Evolutionary conservation across 37 sponge, comb jelly and placozoan species (phyloP).

Genomic region (Ianthella basta): DNA sequence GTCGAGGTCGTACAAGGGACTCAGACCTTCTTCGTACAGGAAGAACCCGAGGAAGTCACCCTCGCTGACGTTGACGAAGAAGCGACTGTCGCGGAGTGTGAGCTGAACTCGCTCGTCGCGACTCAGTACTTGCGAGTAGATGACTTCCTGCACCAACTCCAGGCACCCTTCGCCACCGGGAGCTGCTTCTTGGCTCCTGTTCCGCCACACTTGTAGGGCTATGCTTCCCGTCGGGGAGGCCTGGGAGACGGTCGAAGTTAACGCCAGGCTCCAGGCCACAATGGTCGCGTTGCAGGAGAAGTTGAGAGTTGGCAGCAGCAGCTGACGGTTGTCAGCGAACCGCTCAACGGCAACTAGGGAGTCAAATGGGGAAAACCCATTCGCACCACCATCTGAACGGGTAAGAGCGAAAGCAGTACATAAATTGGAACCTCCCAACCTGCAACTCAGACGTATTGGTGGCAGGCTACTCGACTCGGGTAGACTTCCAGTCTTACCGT

Average conservation of each 20-base stretch:
- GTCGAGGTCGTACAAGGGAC: neutral
- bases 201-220: neutral
- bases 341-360: neutral
- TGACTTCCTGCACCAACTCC: conserved; percentile 1
- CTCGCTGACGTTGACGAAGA: neutral
- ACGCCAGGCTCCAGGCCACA: neutral
- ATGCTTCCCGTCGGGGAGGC: neutral
- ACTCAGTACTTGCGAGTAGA: neutral
- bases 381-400: neutral
- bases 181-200: too few relatives aligned
- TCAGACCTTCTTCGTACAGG: conserved; percentile 16
- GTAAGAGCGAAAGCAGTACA: too few relatives aligned
- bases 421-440: too few relatives aligned
- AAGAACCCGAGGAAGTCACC: conserved; percentile 17
- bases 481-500: too few relatives aligned
- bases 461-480: too few relatives aligned
- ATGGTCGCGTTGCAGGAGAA: conserved; percentile 13
- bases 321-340: neutral
- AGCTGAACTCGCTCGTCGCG: neutral
- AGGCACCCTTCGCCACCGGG: neutral
- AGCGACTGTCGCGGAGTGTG: neutral
- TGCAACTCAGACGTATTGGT: too few relatives aligned
- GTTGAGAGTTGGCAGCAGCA: conserved; percentile 18
- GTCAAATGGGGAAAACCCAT: neutral
- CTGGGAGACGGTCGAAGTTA: neutral